Conservation (phyloP, 2,113 vertebrate genomes). For the Porphyrio hochstetteri region DNA sequence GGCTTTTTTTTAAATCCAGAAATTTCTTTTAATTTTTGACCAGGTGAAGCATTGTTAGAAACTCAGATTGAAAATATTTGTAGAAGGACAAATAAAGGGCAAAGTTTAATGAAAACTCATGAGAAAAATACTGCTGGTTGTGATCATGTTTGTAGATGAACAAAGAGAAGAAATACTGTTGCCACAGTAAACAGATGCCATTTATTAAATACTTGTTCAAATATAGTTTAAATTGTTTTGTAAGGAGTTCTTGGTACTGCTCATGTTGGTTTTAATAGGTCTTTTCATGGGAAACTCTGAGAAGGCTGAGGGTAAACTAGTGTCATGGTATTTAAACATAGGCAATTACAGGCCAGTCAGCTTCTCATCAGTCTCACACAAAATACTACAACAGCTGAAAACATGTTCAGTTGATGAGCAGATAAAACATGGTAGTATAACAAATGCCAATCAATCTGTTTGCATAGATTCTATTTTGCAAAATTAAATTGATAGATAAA, state of each 20-base stretch:
- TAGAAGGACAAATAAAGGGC: not conserved
- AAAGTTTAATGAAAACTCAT: not conserved
- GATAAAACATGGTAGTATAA: not conserved
- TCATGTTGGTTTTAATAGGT: not conserved
- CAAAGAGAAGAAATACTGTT: not conserved
- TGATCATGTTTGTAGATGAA: not conserved
- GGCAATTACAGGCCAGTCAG: constrained; percentile 23
- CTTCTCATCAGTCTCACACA: not conserved
- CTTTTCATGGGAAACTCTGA: not conserved
- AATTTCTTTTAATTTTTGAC: not conserved
- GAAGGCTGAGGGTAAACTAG: not conserved
- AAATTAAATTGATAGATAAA: not conserved
- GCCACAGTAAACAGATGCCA: not conserved
- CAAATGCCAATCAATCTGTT: not conserved
- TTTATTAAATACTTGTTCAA: not conserved
- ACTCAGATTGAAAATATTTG: not conserved
- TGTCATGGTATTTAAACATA: not conserved
- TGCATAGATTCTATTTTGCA: not conserved
- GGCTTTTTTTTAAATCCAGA: not conserved
- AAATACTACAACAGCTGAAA: constrained; percentile 17
- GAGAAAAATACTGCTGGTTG: not conserved
- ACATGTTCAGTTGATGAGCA: not conserved
- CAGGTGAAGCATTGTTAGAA: not conserved
- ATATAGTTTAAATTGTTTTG: not conserved
- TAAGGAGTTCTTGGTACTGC: not conserved